Base-by-base conservation (phyloP, 2,888 invertebrate species). In the Imbricaverruca yamaguchii region DNA sequence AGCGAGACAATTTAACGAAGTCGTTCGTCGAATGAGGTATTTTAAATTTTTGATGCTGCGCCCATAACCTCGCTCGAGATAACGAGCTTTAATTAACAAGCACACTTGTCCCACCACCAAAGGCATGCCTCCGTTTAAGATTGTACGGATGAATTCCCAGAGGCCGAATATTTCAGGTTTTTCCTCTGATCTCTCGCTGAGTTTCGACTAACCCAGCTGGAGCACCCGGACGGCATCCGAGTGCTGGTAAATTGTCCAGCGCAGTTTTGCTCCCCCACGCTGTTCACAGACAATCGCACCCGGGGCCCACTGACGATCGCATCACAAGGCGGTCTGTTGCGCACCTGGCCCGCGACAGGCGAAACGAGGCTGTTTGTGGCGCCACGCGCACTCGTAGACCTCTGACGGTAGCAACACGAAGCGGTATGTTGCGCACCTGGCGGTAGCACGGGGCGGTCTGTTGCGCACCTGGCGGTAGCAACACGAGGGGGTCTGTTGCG, bases 1-100 rank as follows among this genome's bases (percentile, higher is more conserved):
- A 53, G 74, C 39, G 53, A 74, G 53, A 13, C 18, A 74, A 74
- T 74, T 74, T 74, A 74, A 74, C 74, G 74, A 74, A 74, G 53
- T 53, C 18, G 53, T 6, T 53, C 74, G 74, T 18, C 18, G 8
- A 21, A 15, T 9, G 53, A 74, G 53, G 53, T 18, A 53, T 15
- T 18, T 18, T 39, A 53, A 74, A 74, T 74, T 74, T 23, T 59
- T 15, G 74, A 53, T 12, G 18, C 18, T 4, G 53, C 74, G 53
- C 25, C 39, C 39, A n/a, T 15, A 53, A 53, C 15, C 13, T 74
- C 18, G 39, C 0, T 25, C 18, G 23, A 12, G 53, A 18, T 39
- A 53, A 53, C 18, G 23, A 53, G 18, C 15, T 23, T 23, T 74
- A 74, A 74, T 74, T 74, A 74, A 74, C 53, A 53, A 12, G 53